Conservation (phyloP, 2,113 vertebrate species). For the Muscicapa adusta region DNA sequence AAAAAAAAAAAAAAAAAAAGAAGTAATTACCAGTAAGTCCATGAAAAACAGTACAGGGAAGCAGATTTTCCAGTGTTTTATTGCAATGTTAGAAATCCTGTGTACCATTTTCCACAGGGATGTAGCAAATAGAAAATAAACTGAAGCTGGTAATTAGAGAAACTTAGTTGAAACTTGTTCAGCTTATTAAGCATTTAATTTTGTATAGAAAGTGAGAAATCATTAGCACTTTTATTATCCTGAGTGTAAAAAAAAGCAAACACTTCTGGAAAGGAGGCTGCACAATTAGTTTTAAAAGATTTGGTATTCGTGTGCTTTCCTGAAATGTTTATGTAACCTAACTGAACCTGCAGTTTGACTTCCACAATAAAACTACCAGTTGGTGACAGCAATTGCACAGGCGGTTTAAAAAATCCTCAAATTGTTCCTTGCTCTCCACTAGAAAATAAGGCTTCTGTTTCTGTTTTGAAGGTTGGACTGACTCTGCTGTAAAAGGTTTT, state of each 20-base stretch:
- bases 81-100: not conserved
- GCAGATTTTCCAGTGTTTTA: not conserved
- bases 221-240: not conserved
- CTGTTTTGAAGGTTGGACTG: not conserved
- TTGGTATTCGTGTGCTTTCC: not conserved
- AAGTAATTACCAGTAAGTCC: not conserved
- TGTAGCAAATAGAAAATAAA: not conserved
- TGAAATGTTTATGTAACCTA: not conserved
- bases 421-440: not conserved
- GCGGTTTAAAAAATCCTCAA: not conserved
- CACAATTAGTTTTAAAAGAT: not conserved
- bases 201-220: not conserved
- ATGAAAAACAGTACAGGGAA: not conserved
- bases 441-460: not conserved
- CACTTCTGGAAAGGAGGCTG: not conserved
- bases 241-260: not conserved
- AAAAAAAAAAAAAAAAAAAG: not conserved
- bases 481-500: not conserved
- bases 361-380: not conserved
- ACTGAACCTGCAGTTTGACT: not conserved
- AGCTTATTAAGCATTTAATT: constrained; percentile 39
- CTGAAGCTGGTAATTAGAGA: not conserved
- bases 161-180: not conserved
- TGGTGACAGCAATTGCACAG: not conserved
- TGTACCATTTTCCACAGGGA: not conserved